Base-by-base conservation (phyloP, 2,113 vertebrate species). In the Lophura nycthemera region DNA sequence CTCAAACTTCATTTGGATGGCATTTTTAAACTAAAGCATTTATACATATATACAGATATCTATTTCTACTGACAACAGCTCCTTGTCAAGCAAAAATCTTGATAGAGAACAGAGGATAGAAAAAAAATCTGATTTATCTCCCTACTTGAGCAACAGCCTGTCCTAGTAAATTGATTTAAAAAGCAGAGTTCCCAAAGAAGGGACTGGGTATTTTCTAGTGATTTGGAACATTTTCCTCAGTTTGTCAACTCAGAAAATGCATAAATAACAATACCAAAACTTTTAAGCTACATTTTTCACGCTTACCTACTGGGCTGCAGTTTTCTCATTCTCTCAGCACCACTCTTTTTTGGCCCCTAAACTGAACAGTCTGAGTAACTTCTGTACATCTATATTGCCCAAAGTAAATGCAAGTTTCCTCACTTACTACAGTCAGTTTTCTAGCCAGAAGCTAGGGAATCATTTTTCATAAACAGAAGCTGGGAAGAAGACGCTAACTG, bases 11-110 rank as follows among this genome's bases (percentile, higher is more conserved):
- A 77, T 86, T 60, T 64, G 50, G 72, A 89, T 34, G 47, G 77
- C 57, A 91, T 21, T 89, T 90, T 93, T 88, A 90, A 91, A 67
- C 60, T 1, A 2, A 75, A 80, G 86, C 73, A 67, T 69, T 89
- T 72, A 89, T 64, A 69, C 30, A 74, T 27, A 47, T 11, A 36
- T n/a, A 59, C n/a, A 54, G 45, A 88, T 40, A 8, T 34, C 25
- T 54, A 88, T 84, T 90, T 65, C 66, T 81, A 77, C 65, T 93
- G 80, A 90, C 83, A 91, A 83, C 52, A 79, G 70, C 40, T 87
- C 79, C 86, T 13, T 82, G 59, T 86, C 61, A 93, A 88, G 88
- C 43, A 82, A 78, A 91, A 83, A 83, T 6, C 54, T 63, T 87
- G 90, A 96, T 48, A 81, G 61, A 27, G 48, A 90, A 88, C 76